phyloP scores from a whole-genome alignment of 2,113 vertebrate genomes.

The Laterallus jamaicensis region DNA sequence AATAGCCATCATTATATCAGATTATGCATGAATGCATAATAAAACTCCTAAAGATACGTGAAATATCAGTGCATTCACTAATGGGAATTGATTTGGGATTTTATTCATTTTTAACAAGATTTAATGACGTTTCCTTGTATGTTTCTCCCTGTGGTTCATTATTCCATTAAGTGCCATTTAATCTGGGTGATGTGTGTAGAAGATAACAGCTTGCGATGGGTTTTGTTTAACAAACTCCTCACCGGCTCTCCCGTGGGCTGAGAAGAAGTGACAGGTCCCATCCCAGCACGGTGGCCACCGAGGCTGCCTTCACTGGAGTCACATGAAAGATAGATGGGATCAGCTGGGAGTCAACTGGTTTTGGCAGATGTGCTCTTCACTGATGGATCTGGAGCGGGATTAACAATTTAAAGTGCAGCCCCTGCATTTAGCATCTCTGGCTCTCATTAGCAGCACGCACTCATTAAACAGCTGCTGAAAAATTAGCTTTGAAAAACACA shows the following conservation, averaged over 20 bases:
- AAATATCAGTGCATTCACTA: slow-evolving; percentile 55
- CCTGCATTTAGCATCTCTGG: not conserved
- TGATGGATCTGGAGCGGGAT: slow-evolving; percentile 23
- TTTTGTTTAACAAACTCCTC: slow-evolving; percentile 30
- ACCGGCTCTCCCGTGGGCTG: not conserved
- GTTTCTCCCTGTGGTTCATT: slow-evolving; percentile 65
- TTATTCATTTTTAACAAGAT: slow-evolving; percentile 81
- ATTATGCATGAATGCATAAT: slow-evolving; percentile 69
- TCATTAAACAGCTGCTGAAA: not conserved
- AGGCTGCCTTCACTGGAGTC: not conserved
- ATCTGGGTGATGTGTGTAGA: slow-evolving; percentile 49
- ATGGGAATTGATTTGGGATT: slow-evolving; percentile 78
- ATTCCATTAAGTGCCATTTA: slow-evolving; percentile 70
- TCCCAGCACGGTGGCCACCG: not conserved
- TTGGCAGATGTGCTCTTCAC: not conserved
- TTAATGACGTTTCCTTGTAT: slow-evolving; percentile 79
- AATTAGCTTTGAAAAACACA: not conserved
- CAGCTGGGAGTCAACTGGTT: slow-evolving; percentile 34
- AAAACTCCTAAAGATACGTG: slow-evolving; percentile 64
- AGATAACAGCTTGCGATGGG: slow-evolving; percentile 25
- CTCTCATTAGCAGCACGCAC: not conserved
- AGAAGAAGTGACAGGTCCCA: not conserved
- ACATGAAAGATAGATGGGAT: slow-evolving; percentile 49
- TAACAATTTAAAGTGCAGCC: slow-evolving; percentile 52
- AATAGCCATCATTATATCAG: slow-evolving; percentile 43